phyloP scores from a whole-genome alignment of 2,113 vertebrate species.

The Notechis scutatus region DNA sequence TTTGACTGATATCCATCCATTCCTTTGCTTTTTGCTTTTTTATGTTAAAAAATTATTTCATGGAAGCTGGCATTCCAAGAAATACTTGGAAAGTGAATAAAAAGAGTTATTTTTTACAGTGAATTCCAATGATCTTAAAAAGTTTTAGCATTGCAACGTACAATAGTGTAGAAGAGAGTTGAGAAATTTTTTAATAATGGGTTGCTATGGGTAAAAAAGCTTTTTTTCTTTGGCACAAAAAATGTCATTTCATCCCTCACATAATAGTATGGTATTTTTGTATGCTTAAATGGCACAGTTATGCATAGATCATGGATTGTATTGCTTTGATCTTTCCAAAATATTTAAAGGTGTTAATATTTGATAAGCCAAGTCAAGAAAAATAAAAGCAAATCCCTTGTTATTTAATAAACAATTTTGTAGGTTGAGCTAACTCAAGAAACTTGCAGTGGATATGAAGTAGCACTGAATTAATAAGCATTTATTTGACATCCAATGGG shows the following conservation, averaged over 20 bases:
- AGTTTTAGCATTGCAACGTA: not conserved
- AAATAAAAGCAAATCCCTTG: conserved; percentile 50
- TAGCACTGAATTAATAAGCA: not conserved
- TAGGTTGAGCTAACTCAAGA: not conserved
- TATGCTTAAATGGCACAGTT: not conserved
- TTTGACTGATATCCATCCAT: conserved; percentile 38
- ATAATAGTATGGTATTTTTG: not conserved
- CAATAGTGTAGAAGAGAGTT: not conserved
- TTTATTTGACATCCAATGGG: not conserved
- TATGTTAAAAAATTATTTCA: conserved; percentile 43
- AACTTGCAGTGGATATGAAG: not conserved
- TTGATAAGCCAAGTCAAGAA: not conserved
- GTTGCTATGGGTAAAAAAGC: not conserved
- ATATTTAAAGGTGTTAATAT: conserved; percentile 37
- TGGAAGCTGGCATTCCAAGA: conserved; percentile 61
- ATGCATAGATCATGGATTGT: not conserved
- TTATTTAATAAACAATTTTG: conserved; percentile 29
- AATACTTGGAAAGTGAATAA: conserved; percentile 37
- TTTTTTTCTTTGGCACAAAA: not conserved
- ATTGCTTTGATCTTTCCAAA: conserved; percentile 21
- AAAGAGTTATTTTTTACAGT: conserved; percentile 18
- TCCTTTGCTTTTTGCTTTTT: conserved; percentile 48
- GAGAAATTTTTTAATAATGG: not conserved
- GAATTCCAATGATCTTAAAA: conserved; percentile 32
- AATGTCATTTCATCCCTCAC: not conserved